Percentiles rank a stretch among this genome's conserved stretches.
phyloP scores from a whole-genome alignment of 2,113 vertebrate species.

The Eretmochelys imbricata region DNA sequence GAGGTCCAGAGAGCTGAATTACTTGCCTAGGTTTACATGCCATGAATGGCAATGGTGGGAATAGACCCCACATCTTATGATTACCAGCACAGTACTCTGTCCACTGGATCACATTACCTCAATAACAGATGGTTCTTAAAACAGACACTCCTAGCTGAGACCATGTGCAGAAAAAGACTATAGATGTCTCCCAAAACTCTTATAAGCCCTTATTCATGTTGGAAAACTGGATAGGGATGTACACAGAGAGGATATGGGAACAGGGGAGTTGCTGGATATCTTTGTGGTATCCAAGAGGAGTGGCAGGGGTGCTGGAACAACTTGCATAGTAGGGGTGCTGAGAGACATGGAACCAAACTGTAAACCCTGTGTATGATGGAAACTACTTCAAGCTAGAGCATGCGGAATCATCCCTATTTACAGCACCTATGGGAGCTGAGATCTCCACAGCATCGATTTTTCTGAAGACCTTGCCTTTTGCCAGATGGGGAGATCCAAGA shows the following conservation, averaged over 20 bases:
- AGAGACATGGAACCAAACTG: no score
- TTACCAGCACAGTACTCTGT: background rate
- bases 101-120: background rate
- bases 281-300: background rate
- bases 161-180: background rate
- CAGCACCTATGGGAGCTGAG: background rate
- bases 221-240: background rate
- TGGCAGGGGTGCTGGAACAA: no score
- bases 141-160: background rate
- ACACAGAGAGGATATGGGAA: background rate
- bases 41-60: background rate
- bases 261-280: background rate
- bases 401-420: no score
- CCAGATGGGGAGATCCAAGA: background rate
- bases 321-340: no score
- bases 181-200: background rate
- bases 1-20: background rate
- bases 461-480: background rate
- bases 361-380: no score
- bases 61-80: background rate
- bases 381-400: no score
- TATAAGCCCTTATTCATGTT: background rate
- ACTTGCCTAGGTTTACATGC: background rate
- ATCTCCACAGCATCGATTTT: background rate
- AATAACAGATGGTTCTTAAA: background rate